phyloP scores from a whole-genome alignment of 2,888 invertebrate species.

The Apamea epomidion region DNA sequence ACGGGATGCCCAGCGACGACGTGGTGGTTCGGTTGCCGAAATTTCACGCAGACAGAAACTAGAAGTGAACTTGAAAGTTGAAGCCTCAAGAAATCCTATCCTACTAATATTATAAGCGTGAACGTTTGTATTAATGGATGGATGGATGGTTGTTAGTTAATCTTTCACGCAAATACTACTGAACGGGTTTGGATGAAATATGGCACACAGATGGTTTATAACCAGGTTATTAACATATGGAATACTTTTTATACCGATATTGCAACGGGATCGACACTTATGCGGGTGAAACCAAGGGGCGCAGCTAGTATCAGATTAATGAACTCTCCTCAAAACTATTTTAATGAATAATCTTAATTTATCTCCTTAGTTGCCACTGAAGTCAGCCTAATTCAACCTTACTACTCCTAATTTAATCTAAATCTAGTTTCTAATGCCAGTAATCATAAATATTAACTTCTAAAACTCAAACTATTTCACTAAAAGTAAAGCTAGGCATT shows the following conservation, averaged over 20 bases:
- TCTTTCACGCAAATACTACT: too few relatives aligned
- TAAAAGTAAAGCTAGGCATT: constrained; percentile 48
- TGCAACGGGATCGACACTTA: too few relatives aligned
- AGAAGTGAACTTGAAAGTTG: neutral
- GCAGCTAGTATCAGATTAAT: neutral
- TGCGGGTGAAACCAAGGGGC: too few relatives aligned
- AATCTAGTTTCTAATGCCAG: constrained; percentile 33
- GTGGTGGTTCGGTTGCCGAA: neutral
- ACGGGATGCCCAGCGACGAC: neutral
- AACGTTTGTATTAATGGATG: too few relatives aligned
- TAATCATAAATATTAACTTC: constrained; percentile 45
- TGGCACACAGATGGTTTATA: too few relatives aligned
- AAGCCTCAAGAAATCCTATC: neutral
- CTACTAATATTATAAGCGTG: neutral
- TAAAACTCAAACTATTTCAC: constrained; percentile 32
- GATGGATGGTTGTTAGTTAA: too few relatives aligned
- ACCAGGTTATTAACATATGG: too few relatives aligned
- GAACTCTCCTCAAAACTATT: constrained; percentile 6
- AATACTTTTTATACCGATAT: too few relatives aligned
- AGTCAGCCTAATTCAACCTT: constrained; percentile 6
- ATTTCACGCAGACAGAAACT: neutral
- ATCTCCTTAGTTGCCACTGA: constrained; percentile 12
- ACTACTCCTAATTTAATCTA: constrained; percentile 13
- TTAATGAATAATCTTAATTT: constrained; percentile 29
- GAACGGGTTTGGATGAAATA: too few relatives aligned